phyloP scores from a whole-genome alignment of 53 echinoderm and acorn worm genomes.

The Temnopleurus reevesii region DNA sequence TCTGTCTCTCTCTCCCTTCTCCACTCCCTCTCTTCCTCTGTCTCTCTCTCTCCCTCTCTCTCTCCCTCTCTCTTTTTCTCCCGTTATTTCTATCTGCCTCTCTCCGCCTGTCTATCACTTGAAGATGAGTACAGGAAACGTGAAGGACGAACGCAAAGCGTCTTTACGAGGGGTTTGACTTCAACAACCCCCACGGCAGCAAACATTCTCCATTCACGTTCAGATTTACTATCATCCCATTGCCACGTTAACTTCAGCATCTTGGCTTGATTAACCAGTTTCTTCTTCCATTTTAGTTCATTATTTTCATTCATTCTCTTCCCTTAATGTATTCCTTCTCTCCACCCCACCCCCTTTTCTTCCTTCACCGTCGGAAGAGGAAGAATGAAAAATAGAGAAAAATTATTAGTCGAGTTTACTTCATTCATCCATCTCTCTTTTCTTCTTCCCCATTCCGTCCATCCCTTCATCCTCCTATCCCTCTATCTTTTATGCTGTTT shows the following conservation, averaged over 20 bases:
- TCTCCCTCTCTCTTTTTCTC: neutral
- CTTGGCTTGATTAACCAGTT: neutral
- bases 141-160: constrained; percentile 32
- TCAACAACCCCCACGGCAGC: neutral
- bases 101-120: constrained; percentile 8
- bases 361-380: too few species aligned
- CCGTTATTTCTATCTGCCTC: neutral
- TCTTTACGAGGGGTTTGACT: constrained; percentile 25
- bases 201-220: neutral
- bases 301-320: neutral
- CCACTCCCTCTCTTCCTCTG: neutral
- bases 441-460: neutral
- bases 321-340: neutral
- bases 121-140: constrained; percentile 11
- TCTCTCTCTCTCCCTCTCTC: neutral
- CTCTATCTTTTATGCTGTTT: neutral
- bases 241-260: neutral
- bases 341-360: neutral
- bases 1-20: neutral
- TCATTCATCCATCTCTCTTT: neutral
- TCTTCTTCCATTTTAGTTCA: neutral
- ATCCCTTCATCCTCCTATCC: neutral
- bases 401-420: too few species aligned
- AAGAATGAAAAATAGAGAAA: too few species aligned
- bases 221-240: neutral